Conservation (phyloP, 53 echinoderm and acorn worm species). For the Pentamera pediparva region DNA sequence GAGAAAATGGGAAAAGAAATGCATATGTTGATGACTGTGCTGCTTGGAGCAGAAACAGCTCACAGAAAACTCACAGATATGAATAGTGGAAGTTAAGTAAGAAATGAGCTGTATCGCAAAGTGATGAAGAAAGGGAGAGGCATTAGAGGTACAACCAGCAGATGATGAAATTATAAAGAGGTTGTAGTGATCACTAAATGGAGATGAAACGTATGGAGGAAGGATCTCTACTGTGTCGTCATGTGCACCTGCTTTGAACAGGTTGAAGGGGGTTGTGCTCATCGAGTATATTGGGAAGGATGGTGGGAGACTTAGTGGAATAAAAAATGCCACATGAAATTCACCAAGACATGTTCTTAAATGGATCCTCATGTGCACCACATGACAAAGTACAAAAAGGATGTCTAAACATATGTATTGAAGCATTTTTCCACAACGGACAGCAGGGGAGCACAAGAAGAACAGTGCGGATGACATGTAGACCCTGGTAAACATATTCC, state of each 20-base stretch:
- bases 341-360: not conserved
- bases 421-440: not conserved
- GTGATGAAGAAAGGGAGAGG: not conserved
- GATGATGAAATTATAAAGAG: slow-evolving; percentile 7
- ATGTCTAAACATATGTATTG: too few relatives aligned
- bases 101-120: not conserved
- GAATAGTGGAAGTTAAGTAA: not conserved
- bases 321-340: slow-evolving; percentile 2
- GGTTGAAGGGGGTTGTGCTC: not conserved
- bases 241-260: not conserved
- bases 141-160: slow-evolving; percentile 7
- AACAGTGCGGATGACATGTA: slow-evolving; percentile 23
- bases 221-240: not conserved
- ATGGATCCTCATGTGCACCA: not conserved
- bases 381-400: slow-evolving; percentile 16
- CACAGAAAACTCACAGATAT: slow-evolving; percentile 19
- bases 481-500: slow-evolving; percentile 1
- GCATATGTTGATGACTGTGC: slow-evolving; percentile 26
- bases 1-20: not conserved
- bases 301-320: slow-evolving; percentile 3
- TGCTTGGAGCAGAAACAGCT: not conserved
- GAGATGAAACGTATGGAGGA: not conserved
- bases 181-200: slow-evolving; percentile 1
- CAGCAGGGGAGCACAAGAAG: not conserved
- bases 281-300: slow-evolving; percentile 28